A percentile compares a stretch with the other conserved stretches of the same genome.
Evolutionary conservation across 2,113 vertebrate species (phyloP).

Genomic region (Tetrax tetrax): DNA sequence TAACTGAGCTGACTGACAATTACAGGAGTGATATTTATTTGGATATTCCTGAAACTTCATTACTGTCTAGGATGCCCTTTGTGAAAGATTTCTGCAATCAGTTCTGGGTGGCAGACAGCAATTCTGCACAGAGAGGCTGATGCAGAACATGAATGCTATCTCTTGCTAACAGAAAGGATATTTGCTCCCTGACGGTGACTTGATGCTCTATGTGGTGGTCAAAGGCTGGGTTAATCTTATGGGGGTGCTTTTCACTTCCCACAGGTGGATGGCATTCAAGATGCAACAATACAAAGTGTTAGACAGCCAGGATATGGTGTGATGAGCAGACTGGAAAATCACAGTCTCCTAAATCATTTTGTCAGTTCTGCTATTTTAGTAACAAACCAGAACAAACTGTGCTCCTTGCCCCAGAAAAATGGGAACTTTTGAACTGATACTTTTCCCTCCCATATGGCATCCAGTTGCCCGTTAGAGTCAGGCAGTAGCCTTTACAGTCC

Average conservation of each 20-base stretch:
- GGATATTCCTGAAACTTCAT: background rate
- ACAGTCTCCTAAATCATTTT: background rate
- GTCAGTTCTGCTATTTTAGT: background rate
- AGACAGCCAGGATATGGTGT: background rate
- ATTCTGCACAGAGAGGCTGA: background rate
- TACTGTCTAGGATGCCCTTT: background rate
- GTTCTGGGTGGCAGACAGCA: background rate
- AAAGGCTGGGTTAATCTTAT: background rate
- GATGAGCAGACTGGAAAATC: background rate
- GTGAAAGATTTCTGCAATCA: background rate
- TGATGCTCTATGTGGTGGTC: background rate
- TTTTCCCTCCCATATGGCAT: background rate
- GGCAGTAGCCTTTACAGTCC: background rate
- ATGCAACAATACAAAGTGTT: background rate
- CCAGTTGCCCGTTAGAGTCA: background rate
- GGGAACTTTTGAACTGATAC: background rate
- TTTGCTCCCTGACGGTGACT: background rate
- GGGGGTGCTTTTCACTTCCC: background rate
- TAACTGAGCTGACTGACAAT: background rate
- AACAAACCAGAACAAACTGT: constrained; percentile 26
- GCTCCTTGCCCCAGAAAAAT: background rate
- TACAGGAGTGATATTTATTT: background rate
- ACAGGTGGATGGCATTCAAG: background rate
- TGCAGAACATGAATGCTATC: constrained; percentile 20
- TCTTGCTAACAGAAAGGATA: background rate